A percentile compares a stretch with the other conserved stretches of the same genome.
Evolutionary conservation across 1,140 invertebrate genomes (phyloP).

Genomic region (Drosophila nannoptera): DNA sequence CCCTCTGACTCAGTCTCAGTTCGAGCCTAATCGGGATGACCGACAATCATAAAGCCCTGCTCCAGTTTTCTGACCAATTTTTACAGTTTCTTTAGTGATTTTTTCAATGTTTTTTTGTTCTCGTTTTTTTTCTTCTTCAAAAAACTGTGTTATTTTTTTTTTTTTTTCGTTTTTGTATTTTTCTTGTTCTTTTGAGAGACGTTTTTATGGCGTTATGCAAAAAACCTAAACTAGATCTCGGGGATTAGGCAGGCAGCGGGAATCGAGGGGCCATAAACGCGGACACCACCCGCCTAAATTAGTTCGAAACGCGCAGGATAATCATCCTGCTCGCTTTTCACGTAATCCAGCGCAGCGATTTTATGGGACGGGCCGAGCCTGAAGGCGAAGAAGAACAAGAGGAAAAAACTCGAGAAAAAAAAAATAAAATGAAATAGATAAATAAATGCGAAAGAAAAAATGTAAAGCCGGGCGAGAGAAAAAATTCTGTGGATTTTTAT

Average conservation of each 20-base stretch:
- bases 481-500: conserved; percentile 65
- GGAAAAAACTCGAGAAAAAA: background rate
- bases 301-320: conserved; percentile 55
- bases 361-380: conserved; percentile 19
- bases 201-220: conserved; percentile 43
- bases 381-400: background rate
- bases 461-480: conserved; percentile 26
- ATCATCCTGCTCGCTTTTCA: conserved; percentile 45
- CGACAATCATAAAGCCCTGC: conserved; percentile 35
- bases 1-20: background rate
- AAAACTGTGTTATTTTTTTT: conserved; percentile 3
- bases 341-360: conserved; percentile 31
- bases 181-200: conserved; percentile 14
- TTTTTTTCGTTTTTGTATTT: conserved; percentile 9
- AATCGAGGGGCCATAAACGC: conserved; percentile 47
- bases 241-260: conserved; percentile 22
- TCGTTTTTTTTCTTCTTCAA: conserved; percentile 1
- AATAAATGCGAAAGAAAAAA: no score
- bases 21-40: background rate
- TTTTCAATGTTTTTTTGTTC: conserved; percentile 53
- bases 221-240: conserved; percentile 42
- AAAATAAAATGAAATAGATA: conserved; percentile 6
- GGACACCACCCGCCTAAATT: conserved; percentile 70
- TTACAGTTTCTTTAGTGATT: conserved; percentile 46
- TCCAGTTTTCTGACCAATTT: conserved; percentile 71